Conservation (phyloP, 2,888 invertebrate species). For the Cotesia congregata region DNA sequence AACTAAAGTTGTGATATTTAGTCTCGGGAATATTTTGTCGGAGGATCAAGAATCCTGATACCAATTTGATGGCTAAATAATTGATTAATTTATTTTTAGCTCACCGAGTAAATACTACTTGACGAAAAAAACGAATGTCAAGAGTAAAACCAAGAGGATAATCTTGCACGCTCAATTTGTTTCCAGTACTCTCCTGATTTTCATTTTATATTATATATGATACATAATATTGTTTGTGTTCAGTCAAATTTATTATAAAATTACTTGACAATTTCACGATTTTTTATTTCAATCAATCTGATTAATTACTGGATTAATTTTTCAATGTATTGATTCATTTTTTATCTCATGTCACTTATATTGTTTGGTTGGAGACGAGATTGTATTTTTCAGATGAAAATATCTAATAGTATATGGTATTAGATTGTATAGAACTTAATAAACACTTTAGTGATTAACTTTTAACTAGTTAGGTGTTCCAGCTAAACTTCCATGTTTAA, state of each 20-base stretch:
- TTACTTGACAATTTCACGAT: conserved; percentile 33
- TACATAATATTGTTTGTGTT: background rate
- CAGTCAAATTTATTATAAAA: conserved; percentile 1
- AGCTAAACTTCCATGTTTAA: background rate
- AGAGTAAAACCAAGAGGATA: conserved; percentile 18
- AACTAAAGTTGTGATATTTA: background rate
- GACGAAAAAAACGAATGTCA: conserved; percentile 56
- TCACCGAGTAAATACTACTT: conserved; percentile 70
- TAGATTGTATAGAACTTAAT: conserved; percentile 28
- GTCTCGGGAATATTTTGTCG: too few species aligned
- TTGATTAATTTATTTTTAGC: conserved; percentile 57
- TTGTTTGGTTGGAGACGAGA: background rate
- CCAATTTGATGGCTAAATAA: background rate
- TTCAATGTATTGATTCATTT: conserved; percentile 44
- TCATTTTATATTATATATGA: background rate
- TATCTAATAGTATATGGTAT: background rate
- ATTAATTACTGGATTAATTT: background rate
- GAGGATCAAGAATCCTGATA: too few species aligned
- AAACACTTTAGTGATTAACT: background rate
- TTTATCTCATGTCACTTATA: background rate
- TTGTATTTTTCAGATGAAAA: background rate
- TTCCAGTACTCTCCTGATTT: conserved; percentile 12
- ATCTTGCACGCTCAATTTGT: conserved; percentile 1
- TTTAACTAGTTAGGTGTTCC: background rate
- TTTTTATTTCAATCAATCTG: conserved; percentile 6